These are phyloP conservation scores for Neria commutata DNA, from an alignment of 2,888 invertebrate genomes.

Conservation along the genomic window DNA sequence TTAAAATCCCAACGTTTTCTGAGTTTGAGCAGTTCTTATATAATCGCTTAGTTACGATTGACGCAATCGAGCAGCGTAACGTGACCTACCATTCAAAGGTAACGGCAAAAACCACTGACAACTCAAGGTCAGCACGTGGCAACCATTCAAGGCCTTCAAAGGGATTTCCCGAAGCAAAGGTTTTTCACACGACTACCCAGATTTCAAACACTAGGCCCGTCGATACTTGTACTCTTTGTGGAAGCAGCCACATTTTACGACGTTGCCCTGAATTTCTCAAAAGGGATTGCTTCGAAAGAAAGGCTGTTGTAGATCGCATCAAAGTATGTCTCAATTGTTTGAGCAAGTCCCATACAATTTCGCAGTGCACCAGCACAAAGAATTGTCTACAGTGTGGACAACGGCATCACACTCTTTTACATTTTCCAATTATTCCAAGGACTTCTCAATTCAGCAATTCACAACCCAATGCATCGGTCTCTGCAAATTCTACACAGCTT, in stretches of 20 bases:
- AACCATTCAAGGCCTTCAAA: neutral
- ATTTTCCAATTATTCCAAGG: neutral
- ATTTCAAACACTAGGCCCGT: neutral
- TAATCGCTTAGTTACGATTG: neutral
- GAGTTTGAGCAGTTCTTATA: neutral
- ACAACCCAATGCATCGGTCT: neutral
- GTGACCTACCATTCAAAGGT: neutral
- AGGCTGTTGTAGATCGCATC: neutral
- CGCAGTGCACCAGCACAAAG: neutral
- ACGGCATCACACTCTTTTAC: constrained; percentile 1
- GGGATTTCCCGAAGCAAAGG: too few relatives aligned
- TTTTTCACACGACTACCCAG: neutral
- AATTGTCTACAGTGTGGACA: constrained; percentile 1
- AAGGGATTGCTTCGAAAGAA: neutral
- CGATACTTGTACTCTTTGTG: neutral
- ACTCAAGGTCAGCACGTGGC: neutral
- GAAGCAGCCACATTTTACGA: neutral
- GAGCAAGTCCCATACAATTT: neutral
- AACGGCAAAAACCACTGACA: neutral
- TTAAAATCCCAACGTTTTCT: neutral
- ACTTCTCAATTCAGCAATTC: neutral
- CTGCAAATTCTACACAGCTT: neutral
- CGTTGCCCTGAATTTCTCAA: neutral
- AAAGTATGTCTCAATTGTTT: constrained; percentile 1
- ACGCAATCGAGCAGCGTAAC: neutral